These are phyloP conservation scores for Linurgus olivaceus DNA, from an alignment of 2,797 vertebrate species.

Conservation along the genomic window DNA sequence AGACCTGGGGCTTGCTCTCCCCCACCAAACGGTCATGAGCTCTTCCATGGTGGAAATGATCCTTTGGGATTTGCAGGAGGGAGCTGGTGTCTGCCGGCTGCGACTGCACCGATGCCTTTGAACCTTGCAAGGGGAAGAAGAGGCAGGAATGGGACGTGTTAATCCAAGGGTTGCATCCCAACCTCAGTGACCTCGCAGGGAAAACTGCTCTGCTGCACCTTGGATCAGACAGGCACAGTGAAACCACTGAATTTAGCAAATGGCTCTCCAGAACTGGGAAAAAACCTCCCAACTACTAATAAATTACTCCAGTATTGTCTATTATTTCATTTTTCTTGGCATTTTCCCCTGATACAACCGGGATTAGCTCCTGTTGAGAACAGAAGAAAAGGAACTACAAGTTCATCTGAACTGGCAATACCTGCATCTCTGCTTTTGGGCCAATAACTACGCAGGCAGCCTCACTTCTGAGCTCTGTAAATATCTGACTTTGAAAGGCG, in stretches of 20 bases:
- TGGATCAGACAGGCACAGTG: neutral
- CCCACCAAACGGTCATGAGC: slow-evolving; percentile 77
- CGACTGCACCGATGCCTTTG: slow-evolving; percentile 83
- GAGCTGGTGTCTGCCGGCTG: slow-evolving; percentile 79
- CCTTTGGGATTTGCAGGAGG: slow-evolving; percentile 81
- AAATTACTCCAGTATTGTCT: slow-evolving; percentile 12
- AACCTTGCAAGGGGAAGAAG: slow-evolving; percentile 75
- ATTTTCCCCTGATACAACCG: neutral
- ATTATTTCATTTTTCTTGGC: slow-evolving; percentile 50
- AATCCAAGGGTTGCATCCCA: neutral
- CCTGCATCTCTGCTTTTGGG: neutral
- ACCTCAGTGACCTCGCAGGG: neutral
- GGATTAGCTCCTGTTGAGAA: slow-evolving; percentile 8
- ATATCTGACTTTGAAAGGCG: neutral
- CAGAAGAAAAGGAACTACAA: neutral
- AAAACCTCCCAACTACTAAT: neutral
- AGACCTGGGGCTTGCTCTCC: slow-evolving; percentile 81
- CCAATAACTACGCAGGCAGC: neutral
- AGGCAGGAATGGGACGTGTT: neutral
- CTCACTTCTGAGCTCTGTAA: neutral
- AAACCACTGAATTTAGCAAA: neutral
- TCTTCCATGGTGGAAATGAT: slow-evolving; percentile 82
- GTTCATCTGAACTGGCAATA: neutral
- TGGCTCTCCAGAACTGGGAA: neutral
- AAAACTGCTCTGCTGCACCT: neutral